Evolutionary conservation across 2,797 vertebrate genomes (phyloP).

Genomic region (Fistularia tabacaria): DNA sequence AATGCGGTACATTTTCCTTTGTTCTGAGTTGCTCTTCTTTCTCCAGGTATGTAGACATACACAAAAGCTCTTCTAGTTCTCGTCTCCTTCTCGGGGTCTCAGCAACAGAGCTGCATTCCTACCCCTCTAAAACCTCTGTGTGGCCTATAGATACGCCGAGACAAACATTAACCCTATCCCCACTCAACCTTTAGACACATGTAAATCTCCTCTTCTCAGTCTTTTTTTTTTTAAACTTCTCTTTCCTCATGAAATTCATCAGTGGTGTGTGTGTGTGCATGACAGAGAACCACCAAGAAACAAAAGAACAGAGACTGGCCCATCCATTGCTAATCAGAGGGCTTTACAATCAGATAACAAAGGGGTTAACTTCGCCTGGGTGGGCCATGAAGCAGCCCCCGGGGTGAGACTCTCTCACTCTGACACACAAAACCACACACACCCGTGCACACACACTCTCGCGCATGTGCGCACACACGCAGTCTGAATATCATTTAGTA

Average conservation of each 20-base stretch:
- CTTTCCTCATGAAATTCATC: conserved; percentile 43
- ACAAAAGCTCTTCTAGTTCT: conserved; percentile 15
- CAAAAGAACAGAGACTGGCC: conserved; percentile 49
- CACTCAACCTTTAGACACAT: conserved; percentile 9
- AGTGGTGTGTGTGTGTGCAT: conserved; percentile 36
- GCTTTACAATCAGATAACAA: conserved; percentile 77
- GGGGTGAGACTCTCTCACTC: conserved; percentile 25
- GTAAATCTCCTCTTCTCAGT: conserved; percentile 33
- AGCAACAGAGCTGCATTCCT: conserved; percentile 42
- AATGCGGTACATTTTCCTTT: not conserved
- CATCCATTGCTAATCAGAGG: conserved; percentile 70
- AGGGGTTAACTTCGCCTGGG: conserved; percentile 76
- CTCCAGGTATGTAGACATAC: not conserved
- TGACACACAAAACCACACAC: conserved; percentile 1
- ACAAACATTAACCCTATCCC: conserved; percentile 48
- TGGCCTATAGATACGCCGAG: conserved; percentile 42
- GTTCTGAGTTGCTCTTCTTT: not conserved
- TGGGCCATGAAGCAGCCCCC: conserved; percentile 53
- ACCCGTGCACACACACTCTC: not conserved
- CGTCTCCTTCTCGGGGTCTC: conserved; percentile 28
- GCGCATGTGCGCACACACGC: not conserved
- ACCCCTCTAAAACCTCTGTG: conserved; percentile 40
- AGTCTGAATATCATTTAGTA: not conserved
- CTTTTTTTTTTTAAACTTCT: conserved; percentile 19
- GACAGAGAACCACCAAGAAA: conserved; percentile 33